Evolutionary conservation across 2,888 invertebrate genomes (phyloP).

Genomic region (Dryobotodes eremita): DNA sequence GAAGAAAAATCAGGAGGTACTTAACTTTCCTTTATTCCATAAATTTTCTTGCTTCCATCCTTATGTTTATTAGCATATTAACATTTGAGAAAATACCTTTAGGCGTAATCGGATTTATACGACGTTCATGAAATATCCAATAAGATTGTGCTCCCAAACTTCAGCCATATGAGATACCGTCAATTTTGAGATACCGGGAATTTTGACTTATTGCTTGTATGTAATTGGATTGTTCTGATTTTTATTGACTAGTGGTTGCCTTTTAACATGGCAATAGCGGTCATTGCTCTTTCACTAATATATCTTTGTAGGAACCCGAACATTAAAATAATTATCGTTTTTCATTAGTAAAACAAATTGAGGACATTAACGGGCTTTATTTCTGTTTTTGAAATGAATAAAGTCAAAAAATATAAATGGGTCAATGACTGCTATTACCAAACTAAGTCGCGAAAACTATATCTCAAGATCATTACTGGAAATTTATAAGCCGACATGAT

Average conservation of each 20-base stretch:
- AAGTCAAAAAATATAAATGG: too few species aligned
- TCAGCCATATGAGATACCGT: constrained; percentile 8
- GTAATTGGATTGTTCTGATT: constrained; percentile 26
- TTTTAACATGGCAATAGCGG: too few species aligned
- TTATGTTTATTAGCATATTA: constrained; percentile 34
- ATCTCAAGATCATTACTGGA: neutral
- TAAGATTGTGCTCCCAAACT: constrained; percentile 19
- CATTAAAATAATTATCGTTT: too few species aligned
- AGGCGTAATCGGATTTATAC: constrained; percentile 51
- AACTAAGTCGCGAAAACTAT: neutral
- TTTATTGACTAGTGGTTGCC: constrained; percentile 1
- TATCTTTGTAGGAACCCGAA: too few species aligned
- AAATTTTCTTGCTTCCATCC: constrained; percentile 20
- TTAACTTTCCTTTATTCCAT: neutral
- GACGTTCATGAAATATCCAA: constrained; percentile 38
- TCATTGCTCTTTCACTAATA: too few species aligned
- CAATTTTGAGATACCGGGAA: too few species aligned
- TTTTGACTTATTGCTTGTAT: constrained; percentile 3
- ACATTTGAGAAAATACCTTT: constrained; percentile 32
- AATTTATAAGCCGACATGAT: neutral
- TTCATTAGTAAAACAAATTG: too few species aligned
- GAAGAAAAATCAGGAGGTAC: neutral
- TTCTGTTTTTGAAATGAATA: too few species aligned
- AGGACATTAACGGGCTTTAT: too few species aligned
- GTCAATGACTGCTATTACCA: neutral